Evolutionary conservation across 2,888 invertebrate genomes (phyloP).

Genomic region (Metacarcinus magister): DNA sequence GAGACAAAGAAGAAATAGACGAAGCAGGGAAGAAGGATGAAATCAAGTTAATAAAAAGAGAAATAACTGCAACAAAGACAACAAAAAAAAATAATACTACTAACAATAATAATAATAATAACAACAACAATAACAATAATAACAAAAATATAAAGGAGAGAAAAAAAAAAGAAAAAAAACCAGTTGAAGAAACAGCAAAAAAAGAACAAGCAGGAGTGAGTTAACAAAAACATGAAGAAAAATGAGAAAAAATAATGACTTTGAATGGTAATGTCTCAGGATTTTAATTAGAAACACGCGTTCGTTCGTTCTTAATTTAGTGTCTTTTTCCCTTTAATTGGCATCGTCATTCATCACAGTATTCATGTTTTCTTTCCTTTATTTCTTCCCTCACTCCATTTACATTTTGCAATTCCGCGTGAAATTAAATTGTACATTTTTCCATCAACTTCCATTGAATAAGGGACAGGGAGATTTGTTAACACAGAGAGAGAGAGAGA

Average conservation of each 20-base stretch:
- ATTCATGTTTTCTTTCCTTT: not conserved
- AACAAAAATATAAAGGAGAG: not conserved
- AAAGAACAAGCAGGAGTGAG: too few species aligned
- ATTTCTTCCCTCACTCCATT: not conserved
- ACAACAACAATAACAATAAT: not conserved
- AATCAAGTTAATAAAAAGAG: too few species aligned
- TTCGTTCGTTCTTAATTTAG: too few species aligned
- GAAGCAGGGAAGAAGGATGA: not conserved
- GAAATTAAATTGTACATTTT: not conserved
- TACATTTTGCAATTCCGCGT: not conserved
- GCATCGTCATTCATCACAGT: not conserved
- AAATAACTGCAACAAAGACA: too few species aligned
- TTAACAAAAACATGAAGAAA: too few species aligned
- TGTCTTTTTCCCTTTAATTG: too few species aligned
- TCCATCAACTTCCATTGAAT: not conserved
- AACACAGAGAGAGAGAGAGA: too few species aligned
- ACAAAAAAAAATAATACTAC: too few species aligned
- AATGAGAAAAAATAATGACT: too few species aligned
- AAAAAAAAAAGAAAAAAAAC: not conserved
- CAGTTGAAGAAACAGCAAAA: too few species aligned
- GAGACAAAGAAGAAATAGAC: not conserved
- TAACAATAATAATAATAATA: not conserved
- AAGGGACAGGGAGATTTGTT: not conserved
- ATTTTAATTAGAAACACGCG: too few species aligned
- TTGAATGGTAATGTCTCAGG: too few species aligned